Conservation (phyloP, 2,113 vertebrate species). For the Megalops atlanticus region DNA sequence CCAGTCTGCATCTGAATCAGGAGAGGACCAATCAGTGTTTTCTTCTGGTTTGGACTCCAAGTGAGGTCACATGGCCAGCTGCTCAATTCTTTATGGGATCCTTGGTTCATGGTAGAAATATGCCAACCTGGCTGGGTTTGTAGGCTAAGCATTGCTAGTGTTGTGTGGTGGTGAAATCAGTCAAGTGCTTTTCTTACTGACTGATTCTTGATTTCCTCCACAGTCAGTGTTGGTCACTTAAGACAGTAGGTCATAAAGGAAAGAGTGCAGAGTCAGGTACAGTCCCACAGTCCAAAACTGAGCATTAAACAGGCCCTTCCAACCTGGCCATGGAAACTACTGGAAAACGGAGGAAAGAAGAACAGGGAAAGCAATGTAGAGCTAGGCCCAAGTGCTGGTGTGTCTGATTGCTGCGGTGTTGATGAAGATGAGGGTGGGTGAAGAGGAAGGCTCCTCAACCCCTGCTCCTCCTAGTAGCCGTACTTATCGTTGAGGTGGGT, state of each 20-base stretch:
- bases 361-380: background rate
- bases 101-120: background rate
- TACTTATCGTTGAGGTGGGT: conserved; percentile 96
- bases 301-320: background rate
- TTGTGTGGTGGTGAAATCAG: background rate
- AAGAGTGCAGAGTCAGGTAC: background rate
- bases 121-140: too few species aligned
- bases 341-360: background rate
- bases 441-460: background rate
- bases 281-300: too few species aligned
- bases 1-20: too few species aligned
- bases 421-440: background rate
- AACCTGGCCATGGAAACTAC: background rate
- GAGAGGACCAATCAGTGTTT: too few species aligned
- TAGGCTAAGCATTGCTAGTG: background rate
- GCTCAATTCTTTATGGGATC: background rate
- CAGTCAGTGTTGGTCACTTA: background rate
- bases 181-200: background rate
- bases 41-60: too few species aligned
- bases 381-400: background rate
- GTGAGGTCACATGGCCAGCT: background rate
- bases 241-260: too few species aligned
- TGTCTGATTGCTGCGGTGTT: background rate
- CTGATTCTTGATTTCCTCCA: too few species aligned
- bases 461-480: conserved; percentile 76